These are phyloP conservation scores for Galerucella nymphaeae DNA, from an alignment of 2,888 invertebrate genomes.

Conservation along the genomic window DNA sequence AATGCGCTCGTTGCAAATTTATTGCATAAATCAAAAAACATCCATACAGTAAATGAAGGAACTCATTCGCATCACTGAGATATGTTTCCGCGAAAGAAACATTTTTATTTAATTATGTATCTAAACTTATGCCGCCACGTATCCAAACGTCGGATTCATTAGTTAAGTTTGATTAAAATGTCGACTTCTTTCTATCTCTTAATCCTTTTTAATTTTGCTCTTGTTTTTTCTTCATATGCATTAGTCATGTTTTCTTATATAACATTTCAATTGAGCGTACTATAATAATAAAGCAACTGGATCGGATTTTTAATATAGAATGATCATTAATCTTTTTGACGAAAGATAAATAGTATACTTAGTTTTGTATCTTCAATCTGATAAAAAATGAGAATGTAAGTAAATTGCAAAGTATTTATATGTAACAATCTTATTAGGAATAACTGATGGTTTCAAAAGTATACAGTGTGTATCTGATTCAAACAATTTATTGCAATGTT, in stretches of 20 bases:
- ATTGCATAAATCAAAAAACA: background rate
- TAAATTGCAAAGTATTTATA: background rate
- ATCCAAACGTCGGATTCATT: slow-evolving; percentile 24
- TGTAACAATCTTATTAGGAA: no score
- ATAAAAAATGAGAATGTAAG: background rate
- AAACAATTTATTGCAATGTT: no score
- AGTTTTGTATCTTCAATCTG: background rate
- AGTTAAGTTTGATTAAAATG: slow-evolving; percentile 39
- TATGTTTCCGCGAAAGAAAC: slow-evolving; percentile 22
- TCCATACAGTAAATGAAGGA: background rate
- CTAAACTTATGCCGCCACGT: slow-evolving; percentile 15
- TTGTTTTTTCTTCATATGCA: slow-evolving; percentile 31
- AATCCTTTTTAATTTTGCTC: slow-evolving; percentile 23
- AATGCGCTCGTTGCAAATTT: background rate
- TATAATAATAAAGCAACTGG: slow-evolving; percentile 32
- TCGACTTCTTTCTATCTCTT: slow-evolving; percentile 30
- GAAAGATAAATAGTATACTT: background rate
- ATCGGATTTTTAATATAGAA: slow-evolving; percentile 31
- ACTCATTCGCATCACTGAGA: background rate
- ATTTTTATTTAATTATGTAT: slow-evolving; percentile 28
- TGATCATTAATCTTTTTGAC: slow-evolving; percentile 34
- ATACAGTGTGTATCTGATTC: no score
- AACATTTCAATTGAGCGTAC: slow-evolving; percentile 26
- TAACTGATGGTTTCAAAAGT: no score
- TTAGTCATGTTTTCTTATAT: slow-evolving; percentile 26